Base-by-base conservation (phyloP, 2,113 vertebrate species). In the Eurystomus gularis region DNA sequence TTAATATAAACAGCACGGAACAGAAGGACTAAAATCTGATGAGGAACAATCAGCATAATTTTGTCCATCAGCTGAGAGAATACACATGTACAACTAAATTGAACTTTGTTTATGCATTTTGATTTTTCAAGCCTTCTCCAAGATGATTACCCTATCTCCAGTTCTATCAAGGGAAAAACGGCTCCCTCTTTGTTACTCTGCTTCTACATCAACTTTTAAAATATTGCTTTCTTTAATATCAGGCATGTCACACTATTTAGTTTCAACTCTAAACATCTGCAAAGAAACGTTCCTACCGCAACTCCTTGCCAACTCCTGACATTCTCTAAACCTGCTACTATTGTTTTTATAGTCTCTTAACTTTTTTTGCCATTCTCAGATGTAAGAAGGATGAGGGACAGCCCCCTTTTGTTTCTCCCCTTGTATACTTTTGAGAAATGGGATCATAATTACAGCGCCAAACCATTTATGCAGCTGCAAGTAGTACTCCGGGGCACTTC, bases 1-100 rank as follows among this genome's bases (percentile, higher is more conserved):
- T 97, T 98, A 97, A 95, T 88, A 86, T 98, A 98, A 98, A 98
- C 97, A 98, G 94, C 62, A 91, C 13, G 12, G 96, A 97, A 96
- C 95, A 97, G 96, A 96, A 97, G 96, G 97, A 90, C 94, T 96
- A 95, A 93, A 97, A 97, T 94, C 96, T 95, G 97, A 98, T 97
- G 94, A 97, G 96, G 82, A 93, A 82, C 91, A 96, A 82, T 88
- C 84, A 97, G 86, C 86, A 93, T 93, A 94, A 96, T 97, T 97
- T 94, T 92, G 89, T 95, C 95, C 90, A 93, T 73, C 75, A 84
- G 68, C 80, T 90, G 86, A 96, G 97, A 94, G 76, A 75, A 96
- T 77, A 96, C 94, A 94, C 90, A 91, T 82, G 70, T 52, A 84
- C 81, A 95, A 95, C 79, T 85, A 93, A 98, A 95, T 95, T 96